Conservation (phyloP, 2,888 invertebrate species). For the Strigamia transsilvanica region DNA sequence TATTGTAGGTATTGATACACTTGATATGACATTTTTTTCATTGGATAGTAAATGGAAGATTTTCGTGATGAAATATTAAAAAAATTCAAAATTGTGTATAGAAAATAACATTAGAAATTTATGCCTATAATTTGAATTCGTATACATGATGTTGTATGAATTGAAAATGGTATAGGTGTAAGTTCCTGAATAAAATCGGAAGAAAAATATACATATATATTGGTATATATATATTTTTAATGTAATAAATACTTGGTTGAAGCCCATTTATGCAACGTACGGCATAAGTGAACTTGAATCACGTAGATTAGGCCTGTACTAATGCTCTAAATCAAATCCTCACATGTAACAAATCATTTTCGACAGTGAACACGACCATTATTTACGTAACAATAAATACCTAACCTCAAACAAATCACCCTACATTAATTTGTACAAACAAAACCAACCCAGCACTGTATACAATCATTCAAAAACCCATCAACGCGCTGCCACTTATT, state of each 20-base stretch:
- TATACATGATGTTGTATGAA: no score
- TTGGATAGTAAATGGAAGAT: no score
- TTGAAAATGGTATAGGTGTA: no score
- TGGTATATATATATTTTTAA: no score
- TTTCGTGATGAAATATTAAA: background rate
- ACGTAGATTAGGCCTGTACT: background rate
- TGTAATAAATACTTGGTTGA: no score
- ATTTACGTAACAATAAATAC: background rate
- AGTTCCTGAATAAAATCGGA: no score
- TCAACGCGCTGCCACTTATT: background rate
- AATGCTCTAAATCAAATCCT: background rate
- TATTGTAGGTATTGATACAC: background rate
- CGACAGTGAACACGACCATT: constrained; percentile 28
- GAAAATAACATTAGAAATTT: background rate
- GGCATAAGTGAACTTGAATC: background rate
- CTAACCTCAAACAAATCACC: constrained; percentile 17
- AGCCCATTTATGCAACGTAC: background rate
- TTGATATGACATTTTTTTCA: no score
- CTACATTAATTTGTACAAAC: constrained; percentile 26
- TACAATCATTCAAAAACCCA: no score
- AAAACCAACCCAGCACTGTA: constrained; percentile 5
- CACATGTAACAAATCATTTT: constrained; percentile 15
- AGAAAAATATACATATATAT: no score
- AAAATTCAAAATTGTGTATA: background rate
- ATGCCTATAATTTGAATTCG: background rate